Base-by-base conservation (phyloP, 2,113 vertebrate species). In the Nerophis lumbriciformis region DNA sequence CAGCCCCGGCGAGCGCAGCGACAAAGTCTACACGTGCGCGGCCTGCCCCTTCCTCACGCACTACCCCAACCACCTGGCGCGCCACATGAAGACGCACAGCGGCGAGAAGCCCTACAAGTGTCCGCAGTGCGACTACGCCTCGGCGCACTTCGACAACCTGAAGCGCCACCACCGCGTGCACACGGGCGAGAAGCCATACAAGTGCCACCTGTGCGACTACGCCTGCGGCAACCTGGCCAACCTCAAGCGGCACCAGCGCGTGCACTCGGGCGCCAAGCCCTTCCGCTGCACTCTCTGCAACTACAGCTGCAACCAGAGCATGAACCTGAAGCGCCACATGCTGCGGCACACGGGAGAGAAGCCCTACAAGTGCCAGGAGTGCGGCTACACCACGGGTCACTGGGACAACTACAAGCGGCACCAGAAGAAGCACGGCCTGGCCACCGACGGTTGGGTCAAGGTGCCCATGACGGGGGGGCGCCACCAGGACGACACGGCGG, bases 321-420 rank as follows among this genome's bases (percentile, higher is more conserved):
- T 98, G 95, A 99, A 98, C 92, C 93, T 99, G 70, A 99, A 99
- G 87, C 91, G 95, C 8, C 96, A 99, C 85, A 98, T 98, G 96
- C 90, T 99, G 51, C 90, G 96, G 58, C 96, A 99, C 80, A 98
- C 95, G 0, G 95, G 94, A 0, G 94, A 97, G 84, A 99, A 99
- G 76, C 95, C 96, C 48, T 96, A 97, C 85, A 93, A 93, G 56
- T 98, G 96, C 76, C 89, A 90, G 71, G 83, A 93, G 84, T 99
- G 95, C 79, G 75, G 93, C 80, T 99, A 99, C 77, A 96, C 95
- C 79, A 99, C 96, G 0, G 96, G 96, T 65, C 96, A 98, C 89
- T 99, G 96, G 96, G 96, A 98, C 92, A 99, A 99, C 87, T 99
- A 99, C 90, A 99, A 99, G 81, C 90, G 97, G 39, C 97, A 98